These are phyloP conservation scores for Mus minutoides DNA, from an alignment of 2,797 vertebrate genomes.

Conservation along the genomic window DNA sequence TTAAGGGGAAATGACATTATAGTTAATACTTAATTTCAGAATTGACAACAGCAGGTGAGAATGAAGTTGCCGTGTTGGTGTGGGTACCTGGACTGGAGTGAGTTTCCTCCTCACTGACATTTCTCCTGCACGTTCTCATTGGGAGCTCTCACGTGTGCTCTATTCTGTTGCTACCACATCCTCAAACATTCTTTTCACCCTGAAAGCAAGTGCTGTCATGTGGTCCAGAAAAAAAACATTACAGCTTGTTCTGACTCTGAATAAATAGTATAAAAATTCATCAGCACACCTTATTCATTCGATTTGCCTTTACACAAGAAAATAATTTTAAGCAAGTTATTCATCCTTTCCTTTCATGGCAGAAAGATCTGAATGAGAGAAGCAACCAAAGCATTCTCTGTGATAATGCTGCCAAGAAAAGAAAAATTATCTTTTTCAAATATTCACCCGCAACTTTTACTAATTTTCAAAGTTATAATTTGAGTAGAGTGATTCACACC, in stretches of 20 bases:
- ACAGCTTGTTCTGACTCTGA: background rate
- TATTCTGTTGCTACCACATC: background rate
- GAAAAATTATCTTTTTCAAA: background rate
- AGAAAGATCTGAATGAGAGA: conserved; percentile 4
- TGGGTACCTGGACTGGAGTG: background rate
- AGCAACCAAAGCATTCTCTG: background rate
- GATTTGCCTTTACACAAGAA: conserved; percentile 31
- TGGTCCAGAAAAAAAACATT: background rate
- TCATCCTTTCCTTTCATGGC: background rate
- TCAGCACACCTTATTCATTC: background rate
- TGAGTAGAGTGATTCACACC: background rate
- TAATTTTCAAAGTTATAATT: background rate
- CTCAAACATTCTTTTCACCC: conserved; percentile 6
- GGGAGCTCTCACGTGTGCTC: background rate
- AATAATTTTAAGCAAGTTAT: background rate
- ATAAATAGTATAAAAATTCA: background rate
- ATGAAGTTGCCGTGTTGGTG: background rate
- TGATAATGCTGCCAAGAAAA: background rate
- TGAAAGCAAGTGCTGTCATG: background rate
- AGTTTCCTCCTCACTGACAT: background rate
- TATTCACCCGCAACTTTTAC: background rate
- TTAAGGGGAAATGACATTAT: background rate
- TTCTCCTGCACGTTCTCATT: conserved; percentile 5
- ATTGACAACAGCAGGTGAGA: background rate
- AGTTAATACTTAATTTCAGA: background rate